Base-by-base conservation (phyloP, 2,888 invertebrate species). In the Chalcis sispes region DNA sequence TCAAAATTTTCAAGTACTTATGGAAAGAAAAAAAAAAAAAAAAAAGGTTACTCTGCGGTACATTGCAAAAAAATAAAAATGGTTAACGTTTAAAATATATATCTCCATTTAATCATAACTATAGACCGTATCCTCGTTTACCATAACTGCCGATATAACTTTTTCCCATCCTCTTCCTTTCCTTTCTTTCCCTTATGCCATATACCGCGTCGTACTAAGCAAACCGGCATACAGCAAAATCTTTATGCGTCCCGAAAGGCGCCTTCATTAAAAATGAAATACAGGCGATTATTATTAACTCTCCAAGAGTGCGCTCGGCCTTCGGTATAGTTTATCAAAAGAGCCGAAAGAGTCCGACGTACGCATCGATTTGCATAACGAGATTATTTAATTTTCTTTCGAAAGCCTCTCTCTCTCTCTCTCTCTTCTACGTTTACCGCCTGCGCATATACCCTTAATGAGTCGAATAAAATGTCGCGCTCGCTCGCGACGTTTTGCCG, bases 351-450 rank as follows among this genome's bases (percentile, higher is more conserved):
- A 67, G 61, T 29, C 46, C 29, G 27, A 48, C 70, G 18, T 42
- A 64, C 67, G 78, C 72, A 20, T 13, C 27, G 80, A 83, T 83
- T 82, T 83, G 78, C 82, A 83, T 84, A 83, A 83, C 83, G 80
- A 81, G 83, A 84, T 83, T 82, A 82, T 84, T 83, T 83, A 23
- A 78, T 81, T 83, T 80, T 65, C 75, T 62, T 48, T 10, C 40
- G 50, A 52, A 29, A 18, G 8, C 58, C 23, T 27, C 5, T 8
- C 36, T 4, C 10, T 36, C 10, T 36, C 10, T 36, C 10, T 36
- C 10, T 36, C 36, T 36, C 10, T 36, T 36, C 10, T 36, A 7
- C 10, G 4, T 36, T 42, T 42, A 42, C 42, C 15, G 13, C 54
- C 20, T 10, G 36, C 36, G 36, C 36, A 15, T 29, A 61, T 56